Conservation (phyloP, 1,140 invertebrate genomes). For the Drosophila obscura region DNA sequence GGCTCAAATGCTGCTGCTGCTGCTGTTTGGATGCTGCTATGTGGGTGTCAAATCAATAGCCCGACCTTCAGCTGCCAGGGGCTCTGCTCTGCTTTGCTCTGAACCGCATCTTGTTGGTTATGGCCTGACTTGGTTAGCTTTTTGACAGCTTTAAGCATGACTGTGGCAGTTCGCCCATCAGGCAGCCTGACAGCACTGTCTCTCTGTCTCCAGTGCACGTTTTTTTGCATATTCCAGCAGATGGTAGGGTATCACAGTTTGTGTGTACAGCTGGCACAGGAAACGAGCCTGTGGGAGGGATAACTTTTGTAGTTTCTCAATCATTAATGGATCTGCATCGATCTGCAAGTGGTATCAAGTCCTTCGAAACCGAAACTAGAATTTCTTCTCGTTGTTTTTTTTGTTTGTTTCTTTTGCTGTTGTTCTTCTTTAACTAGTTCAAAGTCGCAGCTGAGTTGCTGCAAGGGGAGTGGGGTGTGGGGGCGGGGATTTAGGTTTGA, state of each 20-base stretch:
- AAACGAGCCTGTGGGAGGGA: too few relatives aligned
- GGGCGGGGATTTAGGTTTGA: conserved; percentile 45
- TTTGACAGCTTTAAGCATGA: conserved; percentile 68
- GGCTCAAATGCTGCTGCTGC: not conserved
- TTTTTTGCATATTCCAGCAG: not conserved
- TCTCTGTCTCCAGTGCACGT: conserved; percentile 2
- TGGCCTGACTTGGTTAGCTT: conserved; percentile 59
- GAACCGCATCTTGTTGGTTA: not conserved
- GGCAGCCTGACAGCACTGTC: conserved; percentile 20
- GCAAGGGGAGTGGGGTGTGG: conserved; percentile 1
- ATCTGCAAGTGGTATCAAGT: too few relatives aligned
- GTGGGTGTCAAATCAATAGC: conserved; percentile 74
- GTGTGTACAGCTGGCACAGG: too few relatives aligned
- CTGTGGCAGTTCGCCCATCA: conserved; percentile 11
- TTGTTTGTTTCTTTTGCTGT: not conserved
- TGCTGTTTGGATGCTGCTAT: conserved; percentile 7
- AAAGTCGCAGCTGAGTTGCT: conserved; percentile 44
- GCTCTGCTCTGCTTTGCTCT: not conserved
- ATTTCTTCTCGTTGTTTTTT: not conserved
- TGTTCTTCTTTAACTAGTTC: conserved; percentile 58
- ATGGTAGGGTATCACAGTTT: too few relatives aligned
- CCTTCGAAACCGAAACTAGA: too few relatives aligned
- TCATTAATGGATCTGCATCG: too few relatives aligned
- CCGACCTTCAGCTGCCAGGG: conserved; percentile 56
- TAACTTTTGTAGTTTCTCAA: too few relatives aligned